A percentile compares a stretch with the other conserved stretches of the same genome.
Conservation (phyloP, 1,140 invertebrate genomes). For the Arctopsyche grandis region DNA sequence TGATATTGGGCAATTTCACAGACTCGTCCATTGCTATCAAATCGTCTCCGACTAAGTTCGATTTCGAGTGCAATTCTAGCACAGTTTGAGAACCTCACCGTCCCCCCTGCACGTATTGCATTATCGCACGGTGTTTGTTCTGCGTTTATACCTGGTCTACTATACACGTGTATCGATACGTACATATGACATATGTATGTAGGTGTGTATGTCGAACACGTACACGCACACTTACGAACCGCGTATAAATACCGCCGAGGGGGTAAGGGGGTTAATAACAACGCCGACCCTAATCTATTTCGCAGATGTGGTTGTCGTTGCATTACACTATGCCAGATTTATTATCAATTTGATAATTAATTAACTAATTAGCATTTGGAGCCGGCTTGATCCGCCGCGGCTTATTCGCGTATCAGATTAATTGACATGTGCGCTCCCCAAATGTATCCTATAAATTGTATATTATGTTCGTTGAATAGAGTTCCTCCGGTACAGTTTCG, state of each 20-base stretch:
- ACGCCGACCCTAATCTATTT: slow-evolving; percentile 45
- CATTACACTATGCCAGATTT: slow-evolving; percentile 46
- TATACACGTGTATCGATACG: not conserved
- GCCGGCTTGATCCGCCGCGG: slow-evolving; percentile 27
- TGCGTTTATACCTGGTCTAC: slow-evolving; percentile 27
- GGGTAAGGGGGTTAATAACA: slow-evolving; percentile 35
- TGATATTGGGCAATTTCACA: not conserved
- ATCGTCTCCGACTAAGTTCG: no score
- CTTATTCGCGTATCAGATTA: slow-evolving; percentile 40
- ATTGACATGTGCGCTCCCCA: slow-evolving; percentile 21
- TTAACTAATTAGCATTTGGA: slow-evolving; percentile 41
- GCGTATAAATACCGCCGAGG: not conserved
- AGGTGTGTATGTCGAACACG: not conserved
- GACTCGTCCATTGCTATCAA: not conserved
- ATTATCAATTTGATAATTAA: slow-evolving; percentile 50
- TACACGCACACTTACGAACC: no score
- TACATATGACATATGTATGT: not conserved
- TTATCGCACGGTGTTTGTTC: slow-evolving; percentile 36
- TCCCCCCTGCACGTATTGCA: slow-evolving; percentile 26
- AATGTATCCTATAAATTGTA: not conserved
- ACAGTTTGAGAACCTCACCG: not conserved
- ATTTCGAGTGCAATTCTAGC: not conserved
- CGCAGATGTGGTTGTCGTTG: slow-evolving; percentile 49
- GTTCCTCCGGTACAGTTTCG: no score
- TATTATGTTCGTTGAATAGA: not conserved